Conservation (phyloP, 92 coral and sea anemone genomes). For the Siderastrea siderea region DNA sequence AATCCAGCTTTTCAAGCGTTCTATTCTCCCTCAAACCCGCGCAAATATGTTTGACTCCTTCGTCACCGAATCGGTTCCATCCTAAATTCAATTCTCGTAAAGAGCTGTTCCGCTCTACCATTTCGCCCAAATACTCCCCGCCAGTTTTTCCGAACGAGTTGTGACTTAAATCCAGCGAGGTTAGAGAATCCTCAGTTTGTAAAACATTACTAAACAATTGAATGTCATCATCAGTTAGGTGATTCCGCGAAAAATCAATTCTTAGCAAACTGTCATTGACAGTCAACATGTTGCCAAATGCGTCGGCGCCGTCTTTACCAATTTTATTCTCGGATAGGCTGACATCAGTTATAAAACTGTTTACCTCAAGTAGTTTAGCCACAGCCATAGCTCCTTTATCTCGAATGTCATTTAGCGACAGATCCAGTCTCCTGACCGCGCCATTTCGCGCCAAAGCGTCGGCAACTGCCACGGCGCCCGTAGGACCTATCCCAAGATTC, state of each 20-base stretch:
- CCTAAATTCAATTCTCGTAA: constrained; percentile 76
- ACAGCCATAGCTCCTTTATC: constrained; percentile 83
- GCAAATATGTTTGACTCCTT: constrained; percentile 73
- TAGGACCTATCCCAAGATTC: constrained; percentile 94
- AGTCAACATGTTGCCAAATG: constrained; percentile 80
- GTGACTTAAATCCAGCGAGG: constrained; percentile 79
- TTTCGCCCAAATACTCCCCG: constrained; percentile 78
- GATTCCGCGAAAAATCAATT: constrained; percentile 82
- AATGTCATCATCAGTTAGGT: constrained; percentile 77
- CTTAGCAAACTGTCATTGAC: constrained; percentile 71
- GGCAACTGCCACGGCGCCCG: constrained; percentile 83
- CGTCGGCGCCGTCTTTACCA: constrained; percentile 79
- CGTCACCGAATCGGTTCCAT: constrained; percentile 88
- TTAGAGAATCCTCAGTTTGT: constrained; percentile 78
- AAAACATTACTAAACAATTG: constrained; percentile 74
- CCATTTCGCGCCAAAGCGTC: constrained; percentile 85
- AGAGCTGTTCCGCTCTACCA: constrained; percentile 69
- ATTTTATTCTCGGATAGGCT: constrained; percentile 88
- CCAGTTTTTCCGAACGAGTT: constrained; percentile 69
- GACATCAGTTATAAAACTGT: constrained; percentile 67
- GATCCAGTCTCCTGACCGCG: constrained; percentile 79
- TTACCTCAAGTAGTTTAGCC: constrained; percentile 77
- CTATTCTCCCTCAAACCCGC: constrained; percentile 70
- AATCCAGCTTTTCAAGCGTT: constrained; percentile 68
- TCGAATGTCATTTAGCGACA: constrained; percentile 89